Base-by-base conservation (phyloP, 2,797 vertebrate species). In the Rhincodon typus region DNA sequence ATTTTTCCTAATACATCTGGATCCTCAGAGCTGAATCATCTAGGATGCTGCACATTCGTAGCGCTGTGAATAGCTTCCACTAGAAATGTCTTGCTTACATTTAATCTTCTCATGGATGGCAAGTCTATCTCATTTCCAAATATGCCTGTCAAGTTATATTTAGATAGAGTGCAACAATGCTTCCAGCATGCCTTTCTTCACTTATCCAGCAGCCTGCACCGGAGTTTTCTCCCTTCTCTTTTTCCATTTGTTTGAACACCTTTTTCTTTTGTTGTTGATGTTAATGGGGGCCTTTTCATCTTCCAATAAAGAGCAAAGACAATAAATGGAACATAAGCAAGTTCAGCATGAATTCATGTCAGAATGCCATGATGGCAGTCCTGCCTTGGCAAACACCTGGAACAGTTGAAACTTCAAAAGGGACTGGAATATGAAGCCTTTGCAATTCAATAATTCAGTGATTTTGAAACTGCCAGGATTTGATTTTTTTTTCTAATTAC, bases 381-480 rank as follows among this genome's bases (percentile, higher is more conserved):
- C n/a, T 25, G 90, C 27, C 21, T 42, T 93, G 62, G 62, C 90
- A 67, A n/a, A 93, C 90, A 93, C 34, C 62, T 93, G 90, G n/a
- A 93, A n/a, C 90, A 93, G 90, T 66, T 93, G 90, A 93, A 69
- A 93, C 90, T 69, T 93, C 66, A 93, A 93, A 69, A 93, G 66
- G n/a, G 46, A 27, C 62, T 69, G 17, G 62, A 93, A 93, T 66
- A 69, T 23, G 5, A 23, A 93, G 90, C 66, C 90, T 69, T 93
- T 93, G 62, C 67, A 93, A 69, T 67, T 93, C 62, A 93, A 69
- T n/a, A 25, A 93, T 93, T 66, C 67, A 93, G 62, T 69, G n/a
- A 93, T 69, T 66, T 93, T 62, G 90, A 34, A 93, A 93, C 90
- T 19, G 21, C 90, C 30, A 93, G 34, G 62, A 67, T 93, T 38